phyloP scores from a whole-genome alignment of 2,888 invertebrate species.

The Polymixis flavicincta region DNA sequence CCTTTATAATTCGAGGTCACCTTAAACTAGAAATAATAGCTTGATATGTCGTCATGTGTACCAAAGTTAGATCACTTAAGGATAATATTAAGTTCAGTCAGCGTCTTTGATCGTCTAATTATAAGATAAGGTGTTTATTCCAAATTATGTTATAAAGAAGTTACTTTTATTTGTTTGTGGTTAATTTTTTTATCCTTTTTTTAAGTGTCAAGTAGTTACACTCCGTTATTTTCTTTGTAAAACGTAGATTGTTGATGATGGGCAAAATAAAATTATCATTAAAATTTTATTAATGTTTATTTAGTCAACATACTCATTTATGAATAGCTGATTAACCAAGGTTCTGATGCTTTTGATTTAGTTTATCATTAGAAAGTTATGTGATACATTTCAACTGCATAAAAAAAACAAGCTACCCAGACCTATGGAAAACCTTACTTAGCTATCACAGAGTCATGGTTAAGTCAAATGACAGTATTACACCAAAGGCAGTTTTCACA shows the following conservation, averaged over 20 bases:
- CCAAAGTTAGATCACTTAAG: conserved; percentile 28
- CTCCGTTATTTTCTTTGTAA: conserved; percentile 52
- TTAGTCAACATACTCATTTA: conserved; percentile 79
- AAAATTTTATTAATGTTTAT: conserved; percentile 79
- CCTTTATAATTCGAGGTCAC: not conserved
- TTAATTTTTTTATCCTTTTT: conserved; percentile 50
- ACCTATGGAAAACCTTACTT: not conserved
- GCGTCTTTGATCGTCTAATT: conserved; percentile 53
- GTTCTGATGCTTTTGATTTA: not conserved
- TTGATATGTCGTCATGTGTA: not conserved
- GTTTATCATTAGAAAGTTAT: not conserved
- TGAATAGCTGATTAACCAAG: conserved; percentile 56
- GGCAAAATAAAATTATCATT: conserved; percentile 70
- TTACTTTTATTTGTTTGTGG: conserved; percentile 58
- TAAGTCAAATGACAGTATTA: not conserved
- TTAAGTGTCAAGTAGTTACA: conserved; percentile 37
- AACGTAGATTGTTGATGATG: conserved; percentile 65
- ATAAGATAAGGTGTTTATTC: conserved; percentile 59
- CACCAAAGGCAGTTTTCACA: not conserved
- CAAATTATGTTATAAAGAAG: conserved; percentile 59
- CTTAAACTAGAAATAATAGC: not conserved
- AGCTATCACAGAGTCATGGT: not conserved
- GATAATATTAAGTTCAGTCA: conserved; percentile 64
- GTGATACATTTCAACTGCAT: conserved; percentile 10
- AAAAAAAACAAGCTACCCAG: not conserved